Conservation (phyloP, 2,888 invertebrate species). For the Idaea biselata region DNA sequence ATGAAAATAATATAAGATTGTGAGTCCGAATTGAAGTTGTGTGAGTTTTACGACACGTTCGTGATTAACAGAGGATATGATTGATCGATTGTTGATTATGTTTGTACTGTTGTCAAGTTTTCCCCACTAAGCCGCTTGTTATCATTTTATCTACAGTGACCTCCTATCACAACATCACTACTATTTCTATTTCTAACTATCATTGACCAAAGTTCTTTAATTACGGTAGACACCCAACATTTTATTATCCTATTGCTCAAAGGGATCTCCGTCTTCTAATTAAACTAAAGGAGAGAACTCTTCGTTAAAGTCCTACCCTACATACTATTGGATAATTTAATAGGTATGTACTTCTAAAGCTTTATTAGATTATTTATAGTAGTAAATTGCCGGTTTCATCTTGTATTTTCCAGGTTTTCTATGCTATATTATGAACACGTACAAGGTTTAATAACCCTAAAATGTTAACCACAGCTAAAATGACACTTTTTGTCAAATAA, state of each 20-base stretch:
- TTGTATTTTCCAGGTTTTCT: too few species aligned
- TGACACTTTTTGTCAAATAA: too few species aligned
- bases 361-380: not conserved
- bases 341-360: not conserved
- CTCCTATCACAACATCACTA: not conserved
- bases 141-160: not conserved
- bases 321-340: conserved; percentile 4
- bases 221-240: conserved; percentile 5
- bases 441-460: not conserved
- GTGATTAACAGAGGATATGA: not conserved
- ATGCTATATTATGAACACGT: too few species aligned
- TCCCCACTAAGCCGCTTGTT: not conserved
- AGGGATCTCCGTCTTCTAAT: conserved; percentile 21
- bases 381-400: not conserved
- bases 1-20: too few species aligned
- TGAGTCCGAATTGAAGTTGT: too few species aligned
- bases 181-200: not conserved
- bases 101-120: not conserved
- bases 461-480: too few species aligned
- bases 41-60: too few species aligned
- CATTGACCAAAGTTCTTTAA: conserved; percentile 6
- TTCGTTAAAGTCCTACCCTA: conserved; percentile 4
- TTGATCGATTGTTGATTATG: not conserved
- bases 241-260: conserved; percentile 17
- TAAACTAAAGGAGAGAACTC: conserved; percentile 18